These are phyloP conservation scores for Cantharis rustica DNA, from an alignment of 2,888 invertebrate genomes.

Conservation along the genomic window DNA sequence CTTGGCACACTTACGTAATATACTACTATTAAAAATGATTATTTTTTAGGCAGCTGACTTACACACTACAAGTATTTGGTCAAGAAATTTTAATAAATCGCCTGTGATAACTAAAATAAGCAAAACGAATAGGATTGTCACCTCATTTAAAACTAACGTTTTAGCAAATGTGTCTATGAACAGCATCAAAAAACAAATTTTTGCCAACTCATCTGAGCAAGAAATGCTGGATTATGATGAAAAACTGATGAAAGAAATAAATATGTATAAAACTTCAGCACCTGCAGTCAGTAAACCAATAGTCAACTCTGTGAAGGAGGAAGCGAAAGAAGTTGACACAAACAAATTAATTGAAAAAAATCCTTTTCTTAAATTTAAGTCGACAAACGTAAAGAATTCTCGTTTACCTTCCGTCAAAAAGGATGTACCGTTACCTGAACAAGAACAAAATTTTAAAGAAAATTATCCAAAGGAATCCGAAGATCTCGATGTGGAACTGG, in stretches of 20 bases:
- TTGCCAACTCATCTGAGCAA: background rate
- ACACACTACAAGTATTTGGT: conserved; percentile 17
- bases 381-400: background rate
- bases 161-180: background rate
- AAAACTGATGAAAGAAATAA: conserved; percentile 9
- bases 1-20: no score
- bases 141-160: background rate
- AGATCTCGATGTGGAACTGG: background rate
- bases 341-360: background rate
- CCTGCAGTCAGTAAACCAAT: background rate
- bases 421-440: background rate
- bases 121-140: background rate
- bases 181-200: background rate
- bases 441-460: background rate
- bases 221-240: conserved; percentile 13
- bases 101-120: background rate
- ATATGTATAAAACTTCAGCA: conserved; percentile 7
- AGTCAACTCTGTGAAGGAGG: background rate
- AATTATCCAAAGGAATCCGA: background rate
- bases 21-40: background rate
- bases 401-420: no score
- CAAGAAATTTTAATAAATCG: conserved; percentile 6
- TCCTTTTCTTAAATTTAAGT: background rate
- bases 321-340: background rate
- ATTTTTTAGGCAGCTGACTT: background rate